A percentile compares a stretch with the other conserved stretches of the same genome.
Evolutionary conservation across 1,140 invertebrate species (phyloP).

Genomic region (Habropoda laboriosa): DNA sequence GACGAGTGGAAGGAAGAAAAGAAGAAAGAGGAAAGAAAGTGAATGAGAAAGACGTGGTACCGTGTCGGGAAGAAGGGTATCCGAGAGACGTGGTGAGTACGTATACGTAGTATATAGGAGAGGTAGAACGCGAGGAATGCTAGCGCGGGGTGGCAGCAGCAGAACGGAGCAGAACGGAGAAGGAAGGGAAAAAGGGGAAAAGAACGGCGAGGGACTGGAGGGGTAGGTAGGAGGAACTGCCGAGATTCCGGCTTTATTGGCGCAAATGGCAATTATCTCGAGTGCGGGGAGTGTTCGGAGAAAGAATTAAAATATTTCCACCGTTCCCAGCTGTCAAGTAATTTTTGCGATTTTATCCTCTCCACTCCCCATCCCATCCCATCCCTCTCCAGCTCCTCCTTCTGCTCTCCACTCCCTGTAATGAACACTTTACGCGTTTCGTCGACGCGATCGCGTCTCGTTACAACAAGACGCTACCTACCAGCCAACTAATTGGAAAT

Average conservation of each 20-base stretch:
- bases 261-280: slow-evolving; percentile 66
- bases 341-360: slow-evolving; percentile 52
- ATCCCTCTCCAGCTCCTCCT: not conserved
- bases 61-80: not conserved
- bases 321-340: slow-evolving; percentile 42
- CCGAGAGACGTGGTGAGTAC: not conserved
- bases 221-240: slow-evolving; percentile 20
- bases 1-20: not conserved
- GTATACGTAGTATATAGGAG: not conserved
- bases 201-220: slow-evolving; percentile 15
- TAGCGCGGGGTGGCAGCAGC: not conserved
- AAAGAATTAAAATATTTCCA: slow-evolving; percentile 66
- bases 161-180: slow-evolving; percentile 14
- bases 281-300: slow-evolving; percentile 55
- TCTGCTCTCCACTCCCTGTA: not conserved
- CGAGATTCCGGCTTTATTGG: slow-evolving; percentile 62
- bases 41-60: not conserved
- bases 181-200: not conserved
- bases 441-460: slow-evolving; percentile 25
- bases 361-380: slow-evolving; percentile 26
- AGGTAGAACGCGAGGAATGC: not conserved
- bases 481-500: slow-evolving; percentile 55
- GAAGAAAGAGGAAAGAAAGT: not conserved
- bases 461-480: slow-evolving; percentile 46
- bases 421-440: slow-evolving; percentile 43